Evolutionary conservation across 2,113 vertebrate genomes (phyloP), one percentile per base, ranked within the genome.

Genomic region (Todiramphus chloris): DNA sequence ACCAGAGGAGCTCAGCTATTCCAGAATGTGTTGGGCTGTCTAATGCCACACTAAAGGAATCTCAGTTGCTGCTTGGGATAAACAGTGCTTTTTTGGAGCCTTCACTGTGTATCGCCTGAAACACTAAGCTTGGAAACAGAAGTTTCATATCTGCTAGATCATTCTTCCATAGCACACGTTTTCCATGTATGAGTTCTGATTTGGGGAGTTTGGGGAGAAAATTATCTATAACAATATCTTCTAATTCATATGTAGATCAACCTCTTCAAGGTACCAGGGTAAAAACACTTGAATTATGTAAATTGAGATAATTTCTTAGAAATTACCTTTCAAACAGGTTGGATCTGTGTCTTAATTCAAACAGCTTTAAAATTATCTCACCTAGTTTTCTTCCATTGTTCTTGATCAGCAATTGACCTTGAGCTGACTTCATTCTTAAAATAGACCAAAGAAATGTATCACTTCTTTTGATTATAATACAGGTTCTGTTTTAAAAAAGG

Each of bases 381-480:
- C 95, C 92, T 94, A 96, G 95, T 96, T 98, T 98, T 97, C 74
- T 43, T 95, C 94, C 91, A 96, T 96, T 97, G 96, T 97, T 97
- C 97, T 96, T 96, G 93, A 96, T 96, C 92, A 92, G 92, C 77
- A 89, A 85, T 92, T 97, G 97, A 98, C 98, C 96, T 98, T 97
- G 94, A 95, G 74, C 93, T 97, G 96, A 94, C 97, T 97, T 97
- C 44, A 0, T 96, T 83, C 92, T 98, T 93, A 96, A 98, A 97
- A 97, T 94, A 97, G 96, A 97, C 93, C 56, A 96, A 97, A 97
- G 93, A 97, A 95, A 83, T 64, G 19, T 96, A 94, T 97, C 83
- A 64, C 76, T 97, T 89, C 87, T 96, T 97, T 80, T 93, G 59
- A 97, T 97, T 97, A 86, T 94, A 84, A 97, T 94, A 82, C 6